Evolutionary conservation across 2,797 vertebrate species (phyloP).

Genomic region (Syngnathus rostellatus): DNA sequence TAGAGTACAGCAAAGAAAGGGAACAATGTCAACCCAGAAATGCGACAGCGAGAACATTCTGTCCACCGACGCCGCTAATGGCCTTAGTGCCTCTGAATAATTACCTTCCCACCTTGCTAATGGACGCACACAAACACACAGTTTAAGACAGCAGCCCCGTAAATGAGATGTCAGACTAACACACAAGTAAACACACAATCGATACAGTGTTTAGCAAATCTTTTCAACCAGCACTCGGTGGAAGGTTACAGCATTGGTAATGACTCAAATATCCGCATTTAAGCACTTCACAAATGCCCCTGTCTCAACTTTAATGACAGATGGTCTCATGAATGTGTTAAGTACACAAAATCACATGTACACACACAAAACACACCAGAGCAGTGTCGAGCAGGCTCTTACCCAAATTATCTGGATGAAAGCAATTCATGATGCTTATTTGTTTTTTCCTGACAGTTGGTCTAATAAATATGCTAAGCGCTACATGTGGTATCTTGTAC

Average conservation of each 20-base stretch:
- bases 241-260: not conserved
- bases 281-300: not conserved
- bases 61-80: conserved; percentile 37
- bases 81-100: conserved; percentile 47
- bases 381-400: conserved; percentile 24
- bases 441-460: too few species aligned
- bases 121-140: conserved; percentile 26
- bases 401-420: conserved; percentile 6
- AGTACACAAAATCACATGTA: not conserved
- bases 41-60: conserved; percentile 12
- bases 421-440: too few species aligned
- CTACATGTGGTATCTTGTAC: too few species aligned
- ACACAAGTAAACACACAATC: not conserved
- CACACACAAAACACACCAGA: conserved; percentile 7
- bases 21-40: conserved; percentile 20
- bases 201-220: not conserved
- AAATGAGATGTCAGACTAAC: not conserved
- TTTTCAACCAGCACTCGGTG: not conserved
- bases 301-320: not conserved
- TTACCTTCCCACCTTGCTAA: conserved; percentile 46
- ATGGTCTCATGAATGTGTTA: not conserved
- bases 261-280: not conserved
- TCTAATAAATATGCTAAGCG: too few species aligned
- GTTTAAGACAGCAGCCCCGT: not conserved
- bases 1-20: not conserved